Evolutionary conservation across 2,113 vertebrate species (phyloP).

Genomic region (Himantopus leucocephalus): DNA sequence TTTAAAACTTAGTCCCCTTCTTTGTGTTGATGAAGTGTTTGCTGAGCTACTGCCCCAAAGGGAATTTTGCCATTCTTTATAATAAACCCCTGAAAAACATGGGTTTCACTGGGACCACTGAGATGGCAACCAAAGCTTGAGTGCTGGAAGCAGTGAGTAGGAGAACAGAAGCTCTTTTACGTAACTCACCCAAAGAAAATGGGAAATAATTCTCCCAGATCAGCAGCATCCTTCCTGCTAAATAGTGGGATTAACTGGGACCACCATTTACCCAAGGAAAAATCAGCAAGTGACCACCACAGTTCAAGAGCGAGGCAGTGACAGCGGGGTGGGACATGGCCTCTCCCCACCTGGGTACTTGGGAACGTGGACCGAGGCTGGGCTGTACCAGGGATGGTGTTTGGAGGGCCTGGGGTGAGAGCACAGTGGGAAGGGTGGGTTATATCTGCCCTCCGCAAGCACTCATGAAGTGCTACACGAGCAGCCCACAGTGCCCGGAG

Average conservation of each 20-base stretch:
- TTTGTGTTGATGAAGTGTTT: constrained; percentile 11
- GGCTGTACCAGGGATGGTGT: neutral
- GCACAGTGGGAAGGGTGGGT: neutral
- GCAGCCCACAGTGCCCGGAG: neutral
- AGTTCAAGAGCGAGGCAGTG: neutral
- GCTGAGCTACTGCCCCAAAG: neutral
- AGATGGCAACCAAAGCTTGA: neutral
- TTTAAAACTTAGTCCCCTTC: neutral
- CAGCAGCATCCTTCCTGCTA: neutral
- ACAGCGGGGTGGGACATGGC: neutral
- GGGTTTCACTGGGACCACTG: neutral
- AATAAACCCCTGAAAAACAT: neutral
- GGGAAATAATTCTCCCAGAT: neutral
- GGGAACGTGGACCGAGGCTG: neutral
- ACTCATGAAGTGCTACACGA: neutral
- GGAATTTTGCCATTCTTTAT: neutral
- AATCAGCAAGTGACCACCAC: neutral
- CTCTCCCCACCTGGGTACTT: neutral
- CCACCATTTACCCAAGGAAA: neutral
- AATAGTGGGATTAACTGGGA: neutral
- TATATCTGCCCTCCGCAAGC: neutral
- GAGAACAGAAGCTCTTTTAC: neutral
- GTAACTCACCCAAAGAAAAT: neutral
- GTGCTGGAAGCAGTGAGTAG: neutral
- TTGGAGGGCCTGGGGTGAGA: neutral